Evolutionary conservation across 1,140 invertebrate species (phyloP).

Genomic region (Euglossa dilemma): DNA sequence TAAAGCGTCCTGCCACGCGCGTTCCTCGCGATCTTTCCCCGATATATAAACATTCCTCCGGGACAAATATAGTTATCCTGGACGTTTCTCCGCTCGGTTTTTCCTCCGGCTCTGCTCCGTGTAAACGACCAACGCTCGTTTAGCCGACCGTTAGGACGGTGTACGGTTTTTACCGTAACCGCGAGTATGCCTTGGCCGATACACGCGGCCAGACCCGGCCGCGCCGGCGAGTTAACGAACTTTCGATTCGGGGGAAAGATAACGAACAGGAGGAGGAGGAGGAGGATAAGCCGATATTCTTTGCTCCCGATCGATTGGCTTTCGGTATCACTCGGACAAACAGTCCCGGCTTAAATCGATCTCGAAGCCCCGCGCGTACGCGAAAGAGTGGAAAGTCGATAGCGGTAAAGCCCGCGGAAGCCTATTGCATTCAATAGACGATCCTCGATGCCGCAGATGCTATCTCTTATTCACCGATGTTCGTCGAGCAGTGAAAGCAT

Average conservation of each 20-base stretch:
- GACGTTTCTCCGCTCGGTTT: not conserved
- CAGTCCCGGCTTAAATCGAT: conserved; percentile 52
- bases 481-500: conserved; percentile 51
- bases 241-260: not conserved
- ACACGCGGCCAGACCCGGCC: too few relatives aligned
- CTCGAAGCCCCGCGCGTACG: conserved; percentile 48
- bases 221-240: conserved; percentile 46
- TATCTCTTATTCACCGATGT: conserved; percentile 59
- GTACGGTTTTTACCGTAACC: not conserved
- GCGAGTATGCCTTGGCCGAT: too few relatives aligned
- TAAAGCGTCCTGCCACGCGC: not conserved
- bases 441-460: conserved; percentile 49
- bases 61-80: not conserved
- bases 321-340: conserved; percentile 59
- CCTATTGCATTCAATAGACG: conserved; percentile 60
- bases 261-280: not conserved
- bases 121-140: not conserved
- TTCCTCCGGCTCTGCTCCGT: not conserved
- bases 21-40: not conserved
- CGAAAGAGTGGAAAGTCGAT: conserved; percentile 61
- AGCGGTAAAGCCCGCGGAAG: conserved; percentile 47
- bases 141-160: not conserved
- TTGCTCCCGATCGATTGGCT: conserved; percentile 49
- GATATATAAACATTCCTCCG: not conserved
- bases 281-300: conserved; percentile 41